Percentiles rank a stretch among this genome's conserved stretches.
Evolutionary conservation across 2,888 invertebrate genomes (phyloP).

Genomic region (Melipona beecheii): DNA sequence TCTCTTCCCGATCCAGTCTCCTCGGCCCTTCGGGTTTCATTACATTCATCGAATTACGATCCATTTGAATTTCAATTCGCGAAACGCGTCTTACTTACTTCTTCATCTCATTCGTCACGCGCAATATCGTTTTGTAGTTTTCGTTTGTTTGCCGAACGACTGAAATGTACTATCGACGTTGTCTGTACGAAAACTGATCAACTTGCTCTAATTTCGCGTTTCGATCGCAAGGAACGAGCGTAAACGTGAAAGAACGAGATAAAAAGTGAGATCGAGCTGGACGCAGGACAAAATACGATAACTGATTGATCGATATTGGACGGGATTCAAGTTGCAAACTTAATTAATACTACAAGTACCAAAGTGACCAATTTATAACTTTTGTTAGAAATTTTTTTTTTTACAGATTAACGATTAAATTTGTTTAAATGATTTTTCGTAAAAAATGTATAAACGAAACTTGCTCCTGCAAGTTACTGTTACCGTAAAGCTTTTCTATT

Average conservation of each 20-base stretch:
- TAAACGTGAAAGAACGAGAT: too few relatives aligned
- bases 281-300: not conserved
- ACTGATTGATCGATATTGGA: not conserved
- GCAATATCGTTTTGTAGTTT: not conserved
- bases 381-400: too few relatives aligned
- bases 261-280: not conserved
- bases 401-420: too few relatives aligned
- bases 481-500: too few relatives aligned
- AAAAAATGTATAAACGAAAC: too few relatives aligned
- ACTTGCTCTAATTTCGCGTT: not conserved
- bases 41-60: not conserved
- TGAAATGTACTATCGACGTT: not conserved
- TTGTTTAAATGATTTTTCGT: too few relatives aligned
- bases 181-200: not conserved
- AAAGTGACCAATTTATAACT: too few relatives aligned
- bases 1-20: not conserved
- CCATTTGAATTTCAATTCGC: not conserved
- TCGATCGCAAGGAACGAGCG: not conserved
- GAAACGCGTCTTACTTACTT: slow-evolving; percentile 23
- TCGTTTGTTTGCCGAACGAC: not conserved
- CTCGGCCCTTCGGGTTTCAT: slow-evolving; percentile 20
- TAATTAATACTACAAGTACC: too few relatives aligned
- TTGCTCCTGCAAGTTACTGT: too few relatives aligned
- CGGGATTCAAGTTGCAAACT: not conserved
- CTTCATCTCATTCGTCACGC: slow-evolving; percentile 2